These are phyloP conservation scores for Malthinus seriepunctatus DNA, from an alignment of 2,888 invertebrate genomes.

Conservation along the genomic window DNA sequence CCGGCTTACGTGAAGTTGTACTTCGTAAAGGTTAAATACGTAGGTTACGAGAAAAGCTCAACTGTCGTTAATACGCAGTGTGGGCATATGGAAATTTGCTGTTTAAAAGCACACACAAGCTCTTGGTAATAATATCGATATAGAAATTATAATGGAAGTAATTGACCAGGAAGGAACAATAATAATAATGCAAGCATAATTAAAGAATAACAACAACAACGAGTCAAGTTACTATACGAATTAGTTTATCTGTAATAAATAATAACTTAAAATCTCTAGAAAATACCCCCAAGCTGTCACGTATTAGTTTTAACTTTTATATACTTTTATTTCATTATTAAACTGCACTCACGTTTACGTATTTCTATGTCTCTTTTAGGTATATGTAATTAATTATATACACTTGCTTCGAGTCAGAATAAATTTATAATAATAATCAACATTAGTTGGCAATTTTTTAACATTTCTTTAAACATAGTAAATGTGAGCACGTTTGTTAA, in stretches of 20 bases:
- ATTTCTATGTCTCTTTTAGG: conserved; percentile 21
- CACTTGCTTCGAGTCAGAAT: conserved; percentile 10
- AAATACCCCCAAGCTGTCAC: conserved; percentile 45
- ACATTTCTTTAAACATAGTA: background rate
- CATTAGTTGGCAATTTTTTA: conserved; percentile 1
- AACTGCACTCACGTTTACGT: conserved; percentile 39
- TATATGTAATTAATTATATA: conserved; percentile 11
- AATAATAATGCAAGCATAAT: conserved; percentile 23
- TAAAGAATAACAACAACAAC: conserved; percentile 23
- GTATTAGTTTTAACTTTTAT: conserved; percentile 39
- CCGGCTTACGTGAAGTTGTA: too few relatives aligned
- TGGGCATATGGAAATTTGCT: too few relatives aligned
- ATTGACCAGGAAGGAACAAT: conserved; percentile 32
- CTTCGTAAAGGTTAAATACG: too few relatives aligned
- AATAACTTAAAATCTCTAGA: conserved; percentile 48
- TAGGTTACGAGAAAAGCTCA: too few relatives aligned
- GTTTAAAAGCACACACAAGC: too few relatives aligned
- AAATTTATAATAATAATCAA: conserved; percentile 10
- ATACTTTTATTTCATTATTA: conserved; percentile 41
- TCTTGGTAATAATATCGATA: too few relatives aligned
- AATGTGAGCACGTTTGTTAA: conserved; percentile 7
- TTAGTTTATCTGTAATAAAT: conserved; percentile 49
- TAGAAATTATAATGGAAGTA: conserved; percentile 15
- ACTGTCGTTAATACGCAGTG: too few relatives aligned
- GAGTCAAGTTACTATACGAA: conserved; percentile 40